Evolutionary conservation across 2,888 invertebrate genomes (phyloP).

Genomic region (Melanophora roralis): DNA sequence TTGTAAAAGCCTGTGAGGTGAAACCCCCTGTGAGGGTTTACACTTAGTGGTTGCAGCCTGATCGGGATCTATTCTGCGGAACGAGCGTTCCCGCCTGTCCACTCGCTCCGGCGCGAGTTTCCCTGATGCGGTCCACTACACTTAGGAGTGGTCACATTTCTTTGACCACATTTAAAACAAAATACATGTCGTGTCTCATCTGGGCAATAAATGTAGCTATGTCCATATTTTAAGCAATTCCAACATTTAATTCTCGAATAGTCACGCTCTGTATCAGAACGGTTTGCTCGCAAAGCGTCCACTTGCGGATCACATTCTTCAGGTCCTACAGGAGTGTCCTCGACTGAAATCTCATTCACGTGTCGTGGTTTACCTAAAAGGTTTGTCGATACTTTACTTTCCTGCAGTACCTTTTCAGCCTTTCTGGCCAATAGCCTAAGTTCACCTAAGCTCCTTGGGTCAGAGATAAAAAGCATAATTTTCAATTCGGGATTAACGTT

Average conservation of each 20-base stretch:
- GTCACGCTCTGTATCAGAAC: not conserved
- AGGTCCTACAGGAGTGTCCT: not conserved
- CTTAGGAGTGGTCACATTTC: not conserved
- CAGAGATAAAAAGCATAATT: conserved; percentile 12
- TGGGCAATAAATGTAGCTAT: not conserved
- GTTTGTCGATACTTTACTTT: not conserved
- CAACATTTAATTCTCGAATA: conserved; percentile 26
- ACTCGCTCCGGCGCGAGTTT: conserved; percentile 28
- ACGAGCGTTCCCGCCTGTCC: not conserved
- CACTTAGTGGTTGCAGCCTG: not conserved
- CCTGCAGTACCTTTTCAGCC: not conserved
- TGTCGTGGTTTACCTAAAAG: not conserved
- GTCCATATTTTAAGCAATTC: conserved; percentile 14
- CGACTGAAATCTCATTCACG: conserved; percentile 7
- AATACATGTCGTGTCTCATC: not conserved
- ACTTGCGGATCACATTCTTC: conserved; percentile 8
- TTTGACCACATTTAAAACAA: conserved; percentile 24
- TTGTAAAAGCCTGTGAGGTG: not conserved
- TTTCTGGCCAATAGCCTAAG: not conserved
- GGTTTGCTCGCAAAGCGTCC: not conserved
- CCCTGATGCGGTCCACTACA: not conserved
- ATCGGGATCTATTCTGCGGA: conserved; percentile 2
- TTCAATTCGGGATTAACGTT: conserved; percentile 10
- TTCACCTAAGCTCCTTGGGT: not conserved
- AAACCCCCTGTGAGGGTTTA: conserved; percentile 3